phyloP scores from a whole-genome alignment of 2,797 vertebrate genomes.

The Girardinus metallicus region DNA sequence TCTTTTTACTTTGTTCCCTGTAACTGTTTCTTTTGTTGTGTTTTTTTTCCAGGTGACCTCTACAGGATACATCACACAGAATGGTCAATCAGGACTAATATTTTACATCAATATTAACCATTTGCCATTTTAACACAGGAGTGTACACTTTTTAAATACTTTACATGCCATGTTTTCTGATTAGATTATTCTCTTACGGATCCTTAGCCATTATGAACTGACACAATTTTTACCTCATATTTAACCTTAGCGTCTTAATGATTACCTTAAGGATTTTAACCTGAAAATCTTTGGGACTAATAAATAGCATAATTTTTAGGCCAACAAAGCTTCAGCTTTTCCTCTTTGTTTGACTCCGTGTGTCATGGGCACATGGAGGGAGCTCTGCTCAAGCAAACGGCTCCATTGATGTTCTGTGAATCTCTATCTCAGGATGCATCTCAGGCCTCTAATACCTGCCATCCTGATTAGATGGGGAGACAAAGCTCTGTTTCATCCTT shows the following conservation, averaged over 20 bases:
- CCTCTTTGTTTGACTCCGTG: background rate
- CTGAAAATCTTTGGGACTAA: background rate
- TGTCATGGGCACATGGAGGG: slow-evolving; percentile 13
- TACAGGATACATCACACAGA: background rate
- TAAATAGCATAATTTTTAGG: slow-evolving; percentile 5
- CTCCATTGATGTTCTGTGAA: slow-evolving; percentile 37
- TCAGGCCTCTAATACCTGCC: slow-evolving; percentile 53
- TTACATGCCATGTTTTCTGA: background rate
- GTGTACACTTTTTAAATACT: background rate
- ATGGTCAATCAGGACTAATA: background rate
- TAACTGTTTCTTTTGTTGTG: background rate
- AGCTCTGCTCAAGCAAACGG: slow-evolving; percentile 35
- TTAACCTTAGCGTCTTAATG: background rate
- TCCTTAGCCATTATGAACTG: background rate
- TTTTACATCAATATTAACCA: background rate
- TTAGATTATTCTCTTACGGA: background rate
- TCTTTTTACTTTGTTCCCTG: background rate
- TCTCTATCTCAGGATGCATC: slow-evolving; percentile 62
- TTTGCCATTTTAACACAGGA: background rate
- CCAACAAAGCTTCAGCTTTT: background rate
- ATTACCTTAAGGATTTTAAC: background rate
- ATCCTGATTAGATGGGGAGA: slow-evolving; percentile 67
- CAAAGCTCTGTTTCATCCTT: slow-evolving; percentile 37
- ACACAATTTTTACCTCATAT: background rate
- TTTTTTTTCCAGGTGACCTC: background rate